Evolutionary conservation across 2,797 vertebrate species (phyloP), one percentile per base, ranked within the genome.

Genomic region (Cichlasoma orientale): DNA sequence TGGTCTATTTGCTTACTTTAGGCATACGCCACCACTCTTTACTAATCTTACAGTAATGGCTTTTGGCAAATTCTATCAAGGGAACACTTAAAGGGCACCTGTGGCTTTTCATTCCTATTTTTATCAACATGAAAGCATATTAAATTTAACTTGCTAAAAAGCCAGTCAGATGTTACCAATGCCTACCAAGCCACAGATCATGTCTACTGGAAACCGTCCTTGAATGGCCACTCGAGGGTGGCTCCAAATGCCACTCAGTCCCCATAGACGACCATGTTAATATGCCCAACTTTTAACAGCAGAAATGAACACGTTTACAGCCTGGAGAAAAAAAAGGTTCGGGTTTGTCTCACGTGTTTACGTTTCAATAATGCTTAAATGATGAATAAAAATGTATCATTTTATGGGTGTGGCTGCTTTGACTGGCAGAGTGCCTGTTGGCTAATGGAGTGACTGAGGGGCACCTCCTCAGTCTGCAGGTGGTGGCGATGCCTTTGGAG

Each of bases 1-100:
- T 68, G 33, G 56, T 29, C 52, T 38, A 23, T 77, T 78, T 70
- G 25, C 31, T 77, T n/a, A 74, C 44, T 56, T 2, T 5, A 78
- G 47, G 12, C 69, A 41, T 52, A 38, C 2, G 0, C 44, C 47
- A 25, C 21, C 59, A 44, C 38, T 61, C 66, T 70, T 78, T 61
- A 58, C 23, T 77, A 61, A 61, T 53, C 71, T 38, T 12, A 16
- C 38, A 9, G 36, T 47, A 56, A 76, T 16, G 23, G 33, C 58
- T 4, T 2, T 23, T 3, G 66, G 52, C 12, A 14, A 13, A 50
- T 23, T 29, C 1, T 16, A 25, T n/a, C 63, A 68, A 68, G 41
- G 47, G 69, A 61, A 56, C 78, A 66, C 55, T 63, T 47, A 44
- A 16, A 47, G 33, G 25, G 1, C 63, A 44, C 31, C 12, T 4